Evolutionary conservation across 1,140 invertebrate genomes (phyloP).

Genomic region (Campoletis sonorensis): DNA sequence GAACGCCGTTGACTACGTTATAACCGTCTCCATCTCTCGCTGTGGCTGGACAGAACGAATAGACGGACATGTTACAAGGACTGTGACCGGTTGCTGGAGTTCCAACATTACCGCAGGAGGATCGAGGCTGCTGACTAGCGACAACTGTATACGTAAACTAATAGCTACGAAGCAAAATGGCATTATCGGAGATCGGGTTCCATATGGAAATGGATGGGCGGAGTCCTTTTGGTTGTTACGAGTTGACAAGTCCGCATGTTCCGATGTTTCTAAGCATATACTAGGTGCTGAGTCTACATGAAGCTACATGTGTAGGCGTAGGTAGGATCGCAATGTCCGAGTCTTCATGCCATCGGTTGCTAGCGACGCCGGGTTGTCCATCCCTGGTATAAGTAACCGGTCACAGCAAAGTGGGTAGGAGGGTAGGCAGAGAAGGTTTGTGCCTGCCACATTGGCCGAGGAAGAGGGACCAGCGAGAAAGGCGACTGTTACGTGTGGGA

Average conservation of each 20-base stretch:
- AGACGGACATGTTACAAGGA: background rate
- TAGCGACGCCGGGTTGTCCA: constrained; percentile 43
- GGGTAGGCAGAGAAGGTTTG: constrained; percentile 13
- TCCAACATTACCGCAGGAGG: background rate
- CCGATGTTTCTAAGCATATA: no score
- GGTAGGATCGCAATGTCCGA: constrained; percentile 30
- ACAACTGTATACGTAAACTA: background rate
- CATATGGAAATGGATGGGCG: background rate
- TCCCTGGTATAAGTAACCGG: constrained; percentile 58
- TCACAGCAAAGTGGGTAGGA: constrained; percentile 26
- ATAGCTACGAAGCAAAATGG: constrained; percentile 1
- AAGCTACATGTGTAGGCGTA: background rate
- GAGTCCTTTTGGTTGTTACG: background rate
- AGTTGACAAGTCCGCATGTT: background rate
- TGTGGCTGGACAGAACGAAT: background rate
- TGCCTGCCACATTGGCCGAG: constrained; percentile 3
- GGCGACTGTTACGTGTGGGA: constrained; percentile 45
- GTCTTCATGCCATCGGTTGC: constrained; percentile 23
- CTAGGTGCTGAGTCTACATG: no score
- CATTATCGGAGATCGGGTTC: background rate
- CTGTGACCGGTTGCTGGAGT: background rate
- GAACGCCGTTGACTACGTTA: constrained; percentile 67
- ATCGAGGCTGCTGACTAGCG: constrained; percentile 1
- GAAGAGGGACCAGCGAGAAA: constrained; percentile 19
- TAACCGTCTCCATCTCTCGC: constrained; percentile 27